Evolutionary conservation across 2,888 invertebrate genomes (phyloP).

Genomic region (Andrena chrysosceles): DNA sequence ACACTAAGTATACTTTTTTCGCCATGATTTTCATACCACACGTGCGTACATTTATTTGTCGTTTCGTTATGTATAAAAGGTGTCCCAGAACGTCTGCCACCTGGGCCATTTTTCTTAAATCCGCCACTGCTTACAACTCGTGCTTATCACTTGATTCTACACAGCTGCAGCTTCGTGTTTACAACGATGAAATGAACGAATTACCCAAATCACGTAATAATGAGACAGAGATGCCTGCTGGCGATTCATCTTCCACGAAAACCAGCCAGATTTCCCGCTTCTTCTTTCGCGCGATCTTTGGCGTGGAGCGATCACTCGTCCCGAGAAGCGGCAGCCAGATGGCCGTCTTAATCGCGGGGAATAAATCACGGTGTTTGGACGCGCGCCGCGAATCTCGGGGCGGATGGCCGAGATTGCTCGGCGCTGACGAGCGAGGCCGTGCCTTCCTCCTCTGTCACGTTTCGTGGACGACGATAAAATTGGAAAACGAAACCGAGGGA

Average conservation of each 20-base stretch:
- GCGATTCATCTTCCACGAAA: not conserved
- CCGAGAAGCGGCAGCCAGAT: slow-evolving; percentile 3
- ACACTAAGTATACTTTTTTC: too few species aligned
- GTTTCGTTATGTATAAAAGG: too few species aligned
- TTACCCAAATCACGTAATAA: not conserved
- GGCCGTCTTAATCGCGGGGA: slow-evolving; percentile 54
- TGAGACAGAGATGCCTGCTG: not conserved
- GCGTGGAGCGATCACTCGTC: slow-evolving; percentile 7
- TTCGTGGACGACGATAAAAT: slow-evolving; percentile 1
- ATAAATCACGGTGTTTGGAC: slow-evolving; percentile 67
- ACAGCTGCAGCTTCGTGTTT: too few species aligned
- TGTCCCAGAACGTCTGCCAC: too few species aligned
- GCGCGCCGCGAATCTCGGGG: slow-evolving; percentile 9
- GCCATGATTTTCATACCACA: too few species aligned
- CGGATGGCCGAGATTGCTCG: not conserved
- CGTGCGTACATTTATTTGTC: too few species aligned
- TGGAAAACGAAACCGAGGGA: not conserved
- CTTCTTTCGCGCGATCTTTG: not conserved
- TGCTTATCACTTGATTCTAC: too few species aligned
- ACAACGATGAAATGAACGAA: too few species aligned
- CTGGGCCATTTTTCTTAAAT: too few species aligned
- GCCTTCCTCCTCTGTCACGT: slow-evolving; percentile 1
- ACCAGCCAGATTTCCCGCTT: not conserved
- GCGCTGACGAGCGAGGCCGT: not conserved
- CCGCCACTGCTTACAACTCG: too few species aligned